phyloP scores from a whole-genome alignment of 2,113 vertebrate genomes.

The Cyphomyrus discorhynchus region DNA sequence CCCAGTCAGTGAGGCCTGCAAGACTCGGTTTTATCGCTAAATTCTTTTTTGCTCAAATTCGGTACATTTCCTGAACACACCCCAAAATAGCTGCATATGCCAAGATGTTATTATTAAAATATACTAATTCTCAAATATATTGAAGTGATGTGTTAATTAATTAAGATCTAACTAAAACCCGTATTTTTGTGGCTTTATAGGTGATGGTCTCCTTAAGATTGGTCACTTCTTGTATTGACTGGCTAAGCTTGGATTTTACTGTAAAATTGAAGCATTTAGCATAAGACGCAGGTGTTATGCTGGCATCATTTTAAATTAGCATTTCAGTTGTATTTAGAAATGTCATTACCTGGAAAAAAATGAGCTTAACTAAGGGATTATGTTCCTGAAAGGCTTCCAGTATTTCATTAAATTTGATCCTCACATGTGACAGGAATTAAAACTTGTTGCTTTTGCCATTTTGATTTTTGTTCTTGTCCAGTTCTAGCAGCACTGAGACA shows the following conservation, averaged over 20 bases:
- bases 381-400: not conserved
- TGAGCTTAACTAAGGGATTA: not conserved
- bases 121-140: not conserved
- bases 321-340: not conserved
- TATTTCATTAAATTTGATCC: not conserved
- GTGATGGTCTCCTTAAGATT: not conserved
- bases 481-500: not conserved
- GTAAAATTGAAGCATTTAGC: not conserved
- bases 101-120: no score
- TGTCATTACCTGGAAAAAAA: not conserved
- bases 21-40: not conserved
- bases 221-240: not conserved
- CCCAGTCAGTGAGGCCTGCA: not conserved
- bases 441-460: not conserved
- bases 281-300: not conserved
- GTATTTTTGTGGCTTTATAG: not conserved
- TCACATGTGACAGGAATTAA: constrained; percentile 6
- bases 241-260: not conserved
- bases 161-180: not conserved
- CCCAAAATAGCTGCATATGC: not conserved
- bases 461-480: not conserved
- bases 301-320: not conserved
- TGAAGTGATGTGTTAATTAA: not conserved
- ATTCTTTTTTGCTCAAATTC: not conserved
- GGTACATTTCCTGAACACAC: not conserved